Evolutionary conservation across 1,140 invertebrate species (phyloP).

Genomic region (Acromyrmex heyeri): DNA sequence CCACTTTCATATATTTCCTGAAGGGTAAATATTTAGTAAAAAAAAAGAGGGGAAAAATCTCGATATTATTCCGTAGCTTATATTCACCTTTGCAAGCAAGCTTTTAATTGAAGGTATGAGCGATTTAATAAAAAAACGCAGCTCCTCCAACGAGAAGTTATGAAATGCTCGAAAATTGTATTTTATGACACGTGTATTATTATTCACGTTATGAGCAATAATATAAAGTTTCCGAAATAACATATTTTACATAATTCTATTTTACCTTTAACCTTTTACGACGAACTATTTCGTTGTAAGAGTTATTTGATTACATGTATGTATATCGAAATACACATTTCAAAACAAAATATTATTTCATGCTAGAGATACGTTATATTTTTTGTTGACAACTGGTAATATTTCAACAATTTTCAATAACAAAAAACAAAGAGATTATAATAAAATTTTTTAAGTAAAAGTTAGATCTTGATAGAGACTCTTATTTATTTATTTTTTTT

Average conservation of each 20-base stretch:
- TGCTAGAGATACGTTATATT: neutral
- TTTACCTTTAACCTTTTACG: neutral
- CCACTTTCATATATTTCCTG: constrained; percentile 57
- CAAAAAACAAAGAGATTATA: no score
- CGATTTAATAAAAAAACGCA: constrained; percentile 1
- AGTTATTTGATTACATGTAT: neutral
- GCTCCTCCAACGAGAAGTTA: constrained; percentile 7
- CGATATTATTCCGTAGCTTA: constrained; percentile 42
- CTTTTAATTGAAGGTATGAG: constrained; percentile 48
- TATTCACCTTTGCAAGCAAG: constrained; percentile 41
- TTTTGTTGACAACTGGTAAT: neutral
- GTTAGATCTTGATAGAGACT: neutral
- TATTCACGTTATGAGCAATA: neutral
- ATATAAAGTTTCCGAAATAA: neutral
- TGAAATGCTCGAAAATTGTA: neutral
- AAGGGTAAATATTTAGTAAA: constrained; percentile 53
- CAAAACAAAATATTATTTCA: neutral
- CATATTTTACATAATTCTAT: neutral
- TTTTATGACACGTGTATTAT: neutral
- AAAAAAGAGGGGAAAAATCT: constrained; percentile 18
- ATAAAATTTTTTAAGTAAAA: neutral
- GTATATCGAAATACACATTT: neutral
- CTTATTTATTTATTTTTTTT: neutral
- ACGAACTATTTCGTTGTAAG: neutral
- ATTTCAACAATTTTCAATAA: neutral